Conservation (phyloP, 2,113 vertebrate genomes). For the Anhinga anhinga region DNA sequence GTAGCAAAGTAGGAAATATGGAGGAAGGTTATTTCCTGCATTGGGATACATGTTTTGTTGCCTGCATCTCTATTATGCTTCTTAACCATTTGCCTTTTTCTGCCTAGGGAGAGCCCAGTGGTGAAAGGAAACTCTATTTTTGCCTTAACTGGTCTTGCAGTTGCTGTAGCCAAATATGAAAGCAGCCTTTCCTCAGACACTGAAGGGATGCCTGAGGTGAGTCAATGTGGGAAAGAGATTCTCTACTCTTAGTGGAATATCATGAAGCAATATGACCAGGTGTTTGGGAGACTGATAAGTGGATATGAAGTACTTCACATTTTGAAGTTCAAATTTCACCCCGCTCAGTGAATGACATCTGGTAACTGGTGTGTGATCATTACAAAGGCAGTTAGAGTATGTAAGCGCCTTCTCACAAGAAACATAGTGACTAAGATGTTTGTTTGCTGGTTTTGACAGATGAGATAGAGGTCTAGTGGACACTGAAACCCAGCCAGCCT, state of each 20-base stretch:
- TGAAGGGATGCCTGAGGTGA: constrained; percentile 78
- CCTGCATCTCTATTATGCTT: background rate
- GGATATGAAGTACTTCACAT: background rate
- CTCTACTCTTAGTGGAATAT: background rate
- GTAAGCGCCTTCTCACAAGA: background rate
- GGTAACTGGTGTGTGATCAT: background rate
- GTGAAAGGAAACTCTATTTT: constrained; percentile 93
- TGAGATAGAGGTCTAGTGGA: background rate
- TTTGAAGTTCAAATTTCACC: background rate
- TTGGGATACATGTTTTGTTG: background rate
- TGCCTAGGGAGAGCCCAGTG: constrained; percentile 89
- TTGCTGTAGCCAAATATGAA: constrained; percentile 85
- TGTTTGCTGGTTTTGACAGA: background rate
- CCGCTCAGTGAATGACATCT: background rate
- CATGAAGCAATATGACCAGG: background rate
- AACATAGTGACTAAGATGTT: background rate
- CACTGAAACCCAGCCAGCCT: background rate
- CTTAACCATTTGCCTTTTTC: background rate
- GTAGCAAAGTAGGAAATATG: background rate
- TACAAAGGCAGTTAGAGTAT: background rate
- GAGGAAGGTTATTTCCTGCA: background rate
- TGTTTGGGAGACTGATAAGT: background rate
- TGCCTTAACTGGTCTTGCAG: constrained; percentile 89
- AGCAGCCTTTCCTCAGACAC: constrained; percentile 82
- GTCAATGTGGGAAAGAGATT: background rate